A percentile compares a stretch with the other conserved stretches of the same genome.
Evolutionary conservation across 2,797 vertebrate species (phyloP).

Genomic region (Ispidina picta): DNA sequence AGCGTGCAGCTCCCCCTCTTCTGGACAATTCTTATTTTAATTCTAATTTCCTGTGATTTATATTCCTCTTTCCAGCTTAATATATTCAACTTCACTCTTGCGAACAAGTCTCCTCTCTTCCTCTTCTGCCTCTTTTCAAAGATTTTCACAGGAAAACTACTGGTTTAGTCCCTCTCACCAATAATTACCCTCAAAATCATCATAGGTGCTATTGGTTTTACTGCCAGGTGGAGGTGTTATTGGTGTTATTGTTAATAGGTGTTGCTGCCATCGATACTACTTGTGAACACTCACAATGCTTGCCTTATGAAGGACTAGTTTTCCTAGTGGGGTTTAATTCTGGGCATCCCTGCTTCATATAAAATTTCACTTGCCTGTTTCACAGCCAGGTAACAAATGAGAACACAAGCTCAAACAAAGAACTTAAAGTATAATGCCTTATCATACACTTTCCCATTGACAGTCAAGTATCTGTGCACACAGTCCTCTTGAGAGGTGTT

Average conservation of each 20-base stretch:
- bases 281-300: not conserved
- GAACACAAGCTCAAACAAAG: not conserved
- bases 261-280: not conserved
- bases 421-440: not conserved
- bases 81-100: not conserved
- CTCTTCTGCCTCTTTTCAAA: not conserved
- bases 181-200: not conserved
- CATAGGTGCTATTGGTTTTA: not conserved
- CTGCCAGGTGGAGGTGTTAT: not conserved
- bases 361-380: not conserved
- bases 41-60: slow-evolving; percentile 8
- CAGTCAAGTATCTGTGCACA: not conserved
- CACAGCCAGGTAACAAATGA: not conserved
- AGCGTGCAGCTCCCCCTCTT: not conserved
- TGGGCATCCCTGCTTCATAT: not conserved
- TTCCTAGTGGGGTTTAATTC: not conserved
- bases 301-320: not conserved
- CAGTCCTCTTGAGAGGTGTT: not conserved
- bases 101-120: not conserved
- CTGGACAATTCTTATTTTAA: slow-evolving; percentile 26
- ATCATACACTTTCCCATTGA: not conserved
- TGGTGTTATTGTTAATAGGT: not conserved
- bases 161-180: not conserved
- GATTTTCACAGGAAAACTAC: not conserved
- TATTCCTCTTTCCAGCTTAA: not conserved